Conservation (phyloP, 2,797 vertebrate species). For the Premnoplex brunnescens region DNA sequence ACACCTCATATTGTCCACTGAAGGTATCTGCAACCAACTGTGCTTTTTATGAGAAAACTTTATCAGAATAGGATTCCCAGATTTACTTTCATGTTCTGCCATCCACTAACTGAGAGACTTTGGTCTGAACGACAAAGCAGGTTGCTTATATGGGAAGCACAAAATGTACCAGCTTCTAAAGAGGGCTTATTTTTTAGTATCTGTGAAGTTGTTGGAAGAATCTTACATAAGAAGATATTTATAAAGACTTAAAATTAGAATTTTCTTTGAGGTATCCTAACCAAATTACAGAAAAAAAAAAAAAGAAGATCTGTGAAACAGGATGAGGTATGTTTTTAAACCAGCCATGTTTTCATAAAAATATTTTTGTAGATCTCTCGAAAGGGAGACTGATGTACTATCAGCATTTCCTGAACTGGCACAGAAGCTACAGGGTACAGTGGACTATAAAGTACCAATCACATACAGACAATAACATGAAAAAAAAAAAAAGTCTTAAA, state of each 20-base stretch:
- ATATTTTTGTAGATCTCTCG: not conserved
- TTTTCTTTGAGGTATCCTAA: constrained; percentile 41
- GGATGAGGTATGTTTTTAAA: not conserved
- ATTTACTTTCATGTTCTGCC: not conserved
- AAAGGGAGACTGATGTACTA: not conserved
- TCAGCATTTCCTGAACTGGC: not conserved
- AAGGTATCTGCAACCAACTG: not conserved
- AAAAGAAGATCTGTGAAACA: not conserved
- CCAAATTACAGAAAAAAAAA: not conserved
- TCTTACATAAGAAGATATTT: constrained; percentile 44
- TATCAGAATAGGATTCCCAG: not conserved
- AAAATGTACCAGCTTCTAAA: constrained; percentile 15
- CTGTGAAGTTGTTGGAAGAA: constrained; percentile 32
- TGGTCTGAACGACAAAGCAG: not conserved
- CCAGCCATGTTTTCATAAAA: not conserved
- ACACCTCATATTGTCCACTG: not conserved
- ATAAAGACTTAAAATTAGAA: constrained; percentile 31
- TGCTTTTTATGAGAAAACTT: not conserved
- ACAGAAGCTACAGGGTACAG: not conserved
- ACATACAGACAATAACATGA: not conserved
- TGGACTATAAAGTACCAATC: not conserved
- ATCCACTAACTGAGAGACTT: not conserved
- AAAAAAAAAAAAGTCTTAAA: not conserved
- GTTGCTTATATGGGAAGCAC: constrained; percentile 13
- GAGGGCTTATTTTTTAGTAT: constrained; percentile 12